Evolutionary conservation across 2,797 vertebrate species (phyloP), one percentile per base, ranked within the genome.

Genomic region (Coreius guichenoti): DNA sequence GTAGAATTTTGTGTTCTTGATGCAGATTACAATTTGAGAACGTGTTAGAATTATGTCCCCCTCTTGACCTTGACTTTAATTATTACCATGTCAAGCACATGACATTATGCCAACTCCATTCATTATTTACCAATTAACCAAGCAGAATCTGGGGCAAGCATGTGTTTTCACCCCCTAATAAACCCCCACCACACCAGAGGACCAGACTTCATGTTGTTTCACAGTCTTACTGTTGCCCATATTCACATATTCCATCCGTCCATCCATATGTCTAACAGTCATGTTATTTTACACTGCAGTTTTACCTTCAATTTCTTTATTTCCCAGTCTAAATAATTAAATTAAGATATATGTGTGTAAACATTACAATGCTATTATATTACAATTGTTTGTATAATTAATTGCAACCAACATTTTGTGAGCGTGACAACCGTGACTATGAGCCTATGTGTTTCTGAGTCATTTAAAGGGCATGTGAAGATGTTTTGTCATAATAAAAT

Each of bases 101-200:
- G 19, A 56, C 31, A 69, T 63, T 33, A 74, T 83, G 31, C 72
- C 33, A 73, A 13, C 19, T 21, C 79, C 29, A 67, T 81, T 68
- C 26, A 81, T 67, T 82, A 54, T 76, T 86, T 47, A 82, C 81
- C 69, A 49, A 31, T 82, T 31, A 63, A 73, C 26, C 17, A 61
- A 33, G 67, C 69, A 47, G 26, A 74, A 82, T 82, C 70, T 83
- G 23, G 80, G 68, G 23, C 80, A 43, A 29, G 49, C 80, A 68
- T 68, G 45, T 51, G 49, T 70, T 54, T 51, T 56, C 31, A 70
- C n/a, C 16, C 23, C 23, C 8, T 81, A 56, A 70, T 70, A 29
- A 70, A 70, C 33, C 49, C 23, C 33, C 49, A 39, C 23, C 49
- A 33, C 63, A 26, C 14, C 14, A 70, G 65, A 54, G 21, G 2